phyloP scores from a whole-genome alignment of 2,113 vertebrate species.

The Cricetomys ansorgei region DNA sequence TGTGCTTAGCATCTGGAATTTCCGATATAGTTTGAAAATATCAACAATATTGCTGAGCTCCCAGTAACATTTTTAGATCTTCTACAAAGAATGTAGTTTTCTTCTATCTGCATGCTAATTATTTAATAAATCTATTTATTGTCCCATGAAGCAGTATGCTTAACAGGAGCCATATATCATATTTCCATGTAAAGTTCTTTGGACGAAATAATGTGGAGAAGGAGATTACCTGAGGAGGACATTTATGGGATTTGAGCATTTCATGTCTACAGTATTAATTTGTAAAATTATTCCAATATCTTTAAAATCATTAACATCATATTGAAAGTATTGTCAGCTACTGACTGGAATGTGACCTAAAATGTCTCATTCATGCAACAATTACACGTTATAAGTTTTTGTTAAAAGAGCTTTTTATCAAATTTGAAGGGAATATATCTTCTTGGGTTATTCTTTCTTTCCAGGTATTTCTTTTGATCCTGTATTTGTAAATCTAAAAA shows the following conservation, averaged over 20 bases:
- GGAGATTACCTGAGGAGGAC: constrained; percentile 37
- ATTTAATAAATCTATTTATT: constrained; percentile 72
- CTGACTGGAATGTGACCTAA: constrained; percentile 53
- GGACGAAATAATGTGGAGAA: constrained; percentile 63
- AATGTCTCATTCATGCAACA: constrained; percentile 50
- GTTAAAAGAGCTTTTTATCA: constrained; percentile 57
- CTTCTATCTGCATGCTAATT: constrained; percentile 60
- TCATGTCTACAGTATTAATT: constrained; percentile 61
- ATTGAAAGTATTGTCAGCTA: constrained; percentile 52
- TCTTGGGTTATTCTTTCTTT: constrained; percentile 33
- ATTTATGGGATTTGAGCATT: constrained; percentile 51
- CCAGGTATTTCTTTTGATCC: constrained; percentile 33
- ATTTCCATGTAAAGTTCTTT: constrained; percentile 64
- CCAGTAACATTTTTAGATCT: constrained; percentile 48
- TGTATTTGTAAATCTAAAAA: not conserved
- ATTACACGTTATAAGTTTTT: constrained; percentile 64
- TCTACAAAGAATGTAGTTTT: constrained; percentile 42
- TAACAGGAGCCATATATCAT: constrained; percentile 48
- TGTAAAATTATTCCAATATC: constrained; percentile 68
- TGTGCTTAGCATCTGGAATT: constrained; percentile 69
- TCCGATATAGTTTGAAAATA: constrained; percentile 63
- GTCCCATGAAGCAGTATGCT: constrained; percentile 64
- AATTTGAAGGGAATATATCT: not conserved
- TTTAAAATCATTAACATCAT: constrained; percentile 64
- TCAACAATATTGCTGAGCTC: constrained; percentile 36